Base-by-base conservation (phyloP, 1,140 invertebrate genomes). In the Whitmania pigra region DNA sequence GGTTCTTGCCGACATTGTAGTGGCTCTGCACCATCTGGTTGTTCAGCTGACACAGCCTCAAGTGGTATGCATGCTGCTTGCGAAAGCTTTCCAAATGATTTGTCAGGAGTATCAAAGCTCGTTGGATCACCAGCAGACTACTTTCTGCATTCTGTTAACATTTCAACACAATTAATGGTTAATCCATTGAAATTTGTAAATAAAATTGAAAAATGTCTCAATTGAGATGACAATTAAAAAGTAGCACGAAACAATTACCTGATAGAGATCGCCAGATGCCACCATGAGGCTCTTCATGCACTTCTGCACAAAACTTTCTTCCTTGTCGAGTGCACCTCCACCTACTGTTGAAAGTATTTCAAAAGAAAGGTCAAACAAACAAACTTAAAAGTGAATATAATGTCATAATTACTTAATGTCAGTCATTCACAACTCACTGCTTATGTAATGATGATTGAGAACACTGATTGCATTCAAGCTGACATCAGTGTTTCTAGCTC, bases 391-490 rank as follows among this genome's bases (percentile, higher is more conserved):
- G 0, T 17, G 15, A 17, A 49, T 11, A 49, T 7, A 49, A 49
- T 17, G 11, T 11, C 9, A 11, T 17, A 49, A 49, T 17, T 1
- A 49, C 5, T 49, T 49, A 49, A 49, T 49, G 15, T 49, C 9
- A 11, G 43, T 49, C 5, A 49, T 49, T 49, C 9, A 5, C 13
- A 67, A 77, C 80, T 92, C 89, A 75, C 90, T 88, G 31, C 90
- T 90, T 86, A 94, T 92, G 81, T 94, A 96, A 78, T 91, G 93
- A 76, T 88, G 88, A 79, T 94, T 95, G 49, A 95, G 84, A 78
- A 93, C 93, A 78, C 94, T 91, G 73, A 94, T 95, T 0, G 93
- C 92, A 7, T 91, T 89, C 87, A 94, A 89, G 74, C 91, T 94
- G 0, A 95, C 93, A 80, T 95, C 92, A 53, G 90, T 93, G 79